Conservation (phyloP, 1,140 invertebrate genomes). For the Lepidurus arcticus region DNA sequence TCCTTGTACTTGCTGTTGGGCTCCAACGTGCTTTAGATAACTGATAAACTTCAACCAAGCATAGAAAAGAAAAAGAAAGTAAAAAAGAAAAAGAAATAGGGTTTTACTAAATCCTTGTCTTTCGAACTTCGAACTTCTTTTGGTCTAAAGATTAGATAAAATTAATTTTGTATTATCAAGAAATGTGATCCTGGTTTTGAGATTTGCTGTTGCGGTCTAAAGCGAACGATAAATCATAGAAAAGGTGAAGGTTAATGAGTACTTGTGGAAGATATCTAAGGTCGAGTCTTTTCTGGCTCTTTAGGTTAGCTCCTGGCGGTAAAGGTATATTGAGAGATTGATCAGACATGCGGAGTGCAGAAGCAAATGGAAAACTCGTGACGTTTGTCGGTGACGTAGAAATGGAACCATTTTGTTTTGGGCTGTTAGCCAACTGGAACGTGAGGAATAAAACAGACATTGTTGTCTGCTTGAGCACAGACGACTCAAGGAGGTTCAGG, state of each 20-base stretch:
- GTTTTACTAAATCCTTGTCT: no score
- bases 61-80: no score
- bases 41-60: neutral
- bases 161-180: neutral
- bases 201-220: neutral
- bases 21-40: neutral
- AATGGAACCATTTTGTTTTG: neutral
- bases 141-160: no score
- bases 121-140: no score
- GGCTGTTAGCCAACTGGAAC: neutral
- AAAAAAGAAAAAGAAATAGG: no score
- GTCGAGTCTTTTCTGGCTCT: no score
- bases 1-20: neutral
- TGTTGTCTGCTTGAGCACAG: constrained; percentile 10
- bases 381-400: neutral
- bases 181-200: neutral
- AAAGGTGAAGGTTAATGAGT: neutral
- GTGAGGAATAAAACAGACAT: neutral
- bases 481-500: neutral
- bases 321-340: no score
- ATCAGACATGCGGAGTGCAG: no score
- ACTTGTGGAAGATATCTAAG: no score
- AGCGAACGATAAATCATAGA: constrained; percentile 4
- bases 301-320: no score
- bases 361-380: neutral